Base-by-base conservation (phyloP, 2,888 invertebrate genomes). In the Tenodera sinensis region DNA sequence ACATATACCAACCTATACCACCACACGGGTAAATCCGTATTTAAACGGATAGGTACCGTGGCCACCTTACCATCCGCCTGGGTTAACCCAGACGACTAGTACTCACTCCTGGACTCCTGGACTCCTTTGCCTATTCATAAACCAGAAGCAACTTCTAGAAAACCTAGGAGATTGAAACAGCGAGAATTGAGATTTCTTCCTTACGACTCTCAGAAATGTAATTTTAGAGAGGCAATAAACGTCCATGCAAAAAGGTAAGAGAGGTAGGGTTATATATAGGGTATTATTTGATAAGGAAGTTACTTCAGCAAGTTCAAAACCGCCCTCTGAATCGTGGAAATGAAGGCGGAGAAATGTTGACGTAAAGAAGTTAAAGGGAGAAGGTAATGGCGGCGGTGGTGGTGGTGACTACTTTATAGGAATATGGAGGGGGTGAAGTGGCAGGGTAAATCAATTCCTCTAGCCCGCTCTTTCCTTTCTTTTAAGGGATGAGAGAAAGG, bases 341-440 rank as follows among this genome's bases (percentile, higher is more conserved):
- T 86, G 86, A 86, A 86, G 86, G 86, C 28, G 86, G 86, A 86
- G 86, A 86, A 86, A 86, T 86, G 86, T 86, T 86, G 86, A 86
- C 86, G 86, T 86, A 86, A 86, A 86, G 86, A 86, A 71, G 54
- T 86, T 28, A 25, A 86, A 28, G 86, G 86, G 2, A 71, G 85
- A 42, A 42, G 84, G 84, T 27, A 12, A 28, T 81, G 54, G 54
- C 54, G 86, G 71, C 28, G 81, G 86, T 81, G 86, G 86, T 81
- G 86, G 86, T 86, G 81, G 71, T 28, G 85, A 84, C 84, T 84
- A 84, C 84, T 84, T 42, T 84, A 84, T 84, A 84, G 85, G 71
- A 54, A 85, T 85, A 71, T 85, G 47, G 71, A 71, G 71, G 85
- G 28, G 54, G 15, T 28, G 85, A 71, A 71, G 54, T 71, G 85